phyloP scores from a whole-genome alignment of 2,113 vertebrate species.

The Lichenostomus cassidix region DNA sequence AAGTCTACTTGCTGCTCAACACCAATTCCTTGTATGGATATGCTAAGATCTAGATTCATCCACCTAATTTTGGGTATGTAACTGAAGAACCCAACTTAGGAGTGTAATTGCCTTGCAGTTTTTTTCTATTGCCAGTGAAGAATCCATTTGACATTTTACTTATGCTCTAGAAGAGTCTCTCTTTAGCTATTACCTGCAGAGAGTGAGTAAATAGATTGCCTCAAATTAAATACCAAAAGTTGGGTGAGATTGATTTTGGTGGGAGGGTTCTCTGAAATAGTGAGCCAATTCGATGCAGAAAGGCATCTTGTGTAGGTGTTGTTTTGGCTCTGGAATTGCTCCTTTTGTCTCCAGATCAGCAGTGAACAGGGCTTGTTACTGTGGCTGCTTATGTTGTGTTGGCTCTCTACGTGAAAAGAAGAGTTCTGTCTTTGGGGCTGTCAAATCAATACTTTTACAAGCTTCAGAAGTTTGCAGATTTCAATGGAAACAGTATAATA shows the following conservation, averaged over 20 bases:
- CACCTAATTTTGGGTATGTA: slow-evolving; percentile 23
- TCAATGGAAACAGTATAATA: background rate
- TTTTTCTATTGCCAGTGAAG: background rate
- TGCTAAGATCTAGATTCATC: slow-evolving; percentile 43
- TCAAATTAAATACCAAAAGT: background rate
- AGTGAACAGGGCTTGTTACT: background rate
- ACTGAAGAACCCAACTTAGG: background rate
- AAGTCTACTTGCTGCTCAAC: slow-evolving; percentile 24
- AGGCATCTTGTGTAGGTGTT: background rate
- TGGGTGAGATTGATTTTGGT: background rate
- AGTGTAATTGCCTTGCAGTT: background rate
- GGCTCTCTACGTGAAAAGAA: background rate
- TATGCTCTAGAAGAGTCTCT: background rate
- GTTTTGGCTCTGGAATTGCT: background rate
- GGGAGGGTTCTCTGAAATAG: background rate
- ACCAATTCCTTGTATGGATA: slow-evolving; percentile 53
- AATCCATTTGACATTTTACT: background rate
- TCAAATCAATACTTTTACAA: background rate
- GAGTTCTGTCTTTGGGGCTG: background rate
- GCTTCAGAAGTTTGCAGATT: background rate
- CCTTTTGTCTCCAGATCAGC: background rate
- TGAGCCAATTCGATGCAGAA: background rate
- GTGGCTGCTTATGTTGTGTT: background rate
- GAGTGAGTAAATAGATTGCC: background rate
- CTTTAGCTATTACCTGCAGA: background rate